Conservation (phyloP, 2,888 invertebrate genomes). For the Lithophane semibrunnea region DNA sequence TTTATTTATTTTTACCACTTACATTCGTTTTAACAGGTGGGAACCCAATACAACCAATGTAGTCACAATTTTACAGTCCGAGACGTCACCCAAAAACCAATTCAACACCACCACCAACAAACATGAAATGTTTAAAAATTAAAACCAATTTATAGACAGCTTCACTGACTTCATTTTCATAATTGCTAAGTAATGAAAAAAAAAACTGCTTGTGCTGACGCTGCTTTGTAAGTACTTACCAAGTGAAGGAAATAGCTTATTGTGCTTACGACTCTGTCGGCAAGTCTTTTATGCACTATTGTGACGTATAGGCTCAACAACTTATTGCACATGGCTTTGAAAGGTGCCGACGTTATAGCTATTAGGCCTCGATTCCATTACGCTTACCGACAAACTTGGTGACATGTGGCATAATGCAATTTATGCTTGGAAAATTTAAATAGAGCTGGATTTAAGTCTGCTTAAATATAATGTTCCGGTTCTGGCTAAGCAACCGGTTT, state of each 20-base stretch:
- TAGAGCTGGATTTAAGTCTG: conserved; percentile 9
- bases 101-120: no score
- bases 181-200: background rate
- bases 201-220: conserved; percentile 4
- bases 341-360: conserved; percentile 41
- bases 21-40: no score
- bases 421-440: conserved; percentile 30
- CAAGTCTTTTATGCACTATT: conserved; percentile 54
- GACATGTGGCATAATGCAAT: conserved; percentile 33
- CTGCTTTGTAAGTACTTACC: conserved; percentile 1
- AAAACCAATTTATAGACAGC: no score
- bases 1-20: no score
- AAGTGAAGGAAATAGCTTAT: conserved; percentile 46
- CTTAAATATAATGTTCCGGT: conserved; percentile 17
- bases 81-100: no score
- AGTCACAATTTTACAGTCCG: no score
- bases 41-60: no score
- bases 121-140: no score
- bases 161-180: background rate
- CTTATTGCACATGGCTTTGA: conserved; percentile 55
- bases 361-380: conserved; percentile 44
- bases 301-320: conserved; percentile 46
- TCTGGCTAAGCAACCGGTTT: conserved; percentile 32
- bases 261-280: conserved; percentile 40
- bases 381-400: conserved; percentile 22